Evolutionary conservation across 2,113 vertebrate genomes (phyloP), one percentile per base, ranked within the genome.

Genomic region (Oncorhynchus kisutch): DNA sequence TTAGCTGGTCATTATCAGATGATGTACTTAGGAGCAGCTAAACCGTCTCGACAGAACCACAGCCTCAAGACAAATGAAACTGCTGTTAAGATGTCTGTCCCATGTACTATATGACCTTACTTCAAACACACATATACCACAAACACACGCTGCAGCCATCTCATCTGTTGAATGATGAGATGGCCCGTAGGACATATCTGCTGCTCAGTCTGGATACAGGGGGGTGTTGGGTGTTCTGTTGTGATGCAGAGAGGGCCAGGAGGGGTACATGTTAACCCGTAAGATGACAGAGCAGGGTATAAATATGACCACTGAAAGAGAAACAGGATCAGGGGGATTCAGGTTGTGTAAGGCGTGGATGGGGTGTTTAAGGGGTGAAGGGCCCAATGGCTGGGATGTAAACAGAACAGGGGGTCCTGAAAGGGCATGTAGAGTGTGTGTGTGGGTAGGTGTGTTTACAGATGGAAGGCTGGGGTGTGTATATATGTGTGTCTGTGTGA

Each of bases 1-100:
- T 78, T 60, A 83, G 78, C 80, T 69, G 82, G 84, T 86, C 86
- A 83, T 87, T 89, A 87, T 78, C 65, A 74, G 81, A 85, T 86
- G 74, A 77, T 82, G 82, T 82, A 49, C 31, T 84, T 81, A 84
- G 85, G 82, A 67, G 74, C 78, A 68, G 79, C 81, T 84, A 72
- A 67, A n/a, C 25, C 29, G 14, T 22, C 71, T 39, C 27, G 39
- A n/a, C 9, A 11, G 39, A 45, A 9, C 39, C 39, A 45, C 39
- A 45, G 9, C 39, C 39, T 45, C 39, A 45, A 45, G 39, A 45
- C 39, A 45, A 9, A 45, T 45, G 57, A 34, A 74, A 71, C 34
- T 68, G 65, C 67, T 69, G 76, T 74, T 79, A 77, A 66, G n/a
- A 8, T n/a, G 31, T 13, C 51, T 78, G 66, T 68, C 29, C 80